Evolutionary conservation across 92 coral and sea anemone genomes (phyloP), one percentile per base, ranked within the genome.

Genomic region (Bergia sp.): DNA sequence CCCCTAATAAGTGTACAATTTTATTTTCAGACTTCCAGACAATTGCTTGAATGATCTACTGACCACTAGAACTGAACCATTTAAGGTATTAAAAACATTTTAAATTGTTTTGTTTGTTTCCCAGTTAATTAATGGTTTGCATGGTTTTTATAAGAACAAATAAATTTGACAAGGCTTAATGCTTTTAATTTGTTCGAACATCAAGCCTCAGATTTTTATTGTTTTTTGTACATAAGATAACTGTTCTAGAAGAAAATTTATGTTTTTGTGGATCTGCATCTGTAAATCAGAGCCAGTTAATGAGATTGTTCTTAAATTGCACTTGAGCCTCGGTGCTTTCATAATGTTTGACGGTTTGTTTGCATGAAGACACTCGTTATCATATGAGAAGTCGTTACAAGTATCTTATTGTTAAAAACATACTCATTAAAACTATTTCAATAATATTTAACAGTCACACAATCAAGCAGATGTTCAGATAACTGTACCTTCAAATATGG

Each of bases 31-130:
- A 38, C 40, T 92, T 69, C 94, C 94, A 76, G 92, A 89, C 79
- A 90, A 89, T 87, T 94, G 96, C 86, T 67, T 97, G 71, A 94
- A 95, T 77, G 91, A 92, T 37, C 86, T 97, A 43, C 91, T 97
- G 58, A 94, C 95, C 45, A 91, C 94, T 89, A 94, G 95, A 61
- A 89, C 96, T 16, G 97, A 95, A 86, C 93, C 94, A 10, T 80
- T 94, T 65, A 92, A 92, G 96, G 95, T 93, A 82, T 23, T 36
- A 53, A 11, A 47, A 47, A 44, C 80, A 79, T 85, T 50, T 50
- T 7, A 37, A 74, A 73, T 2, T 9, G 5, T 73, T 73, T 7
- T 23, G 77, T 37, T 69, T 69, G 75, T 5, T 69, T 29, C 0
- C 53, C 1, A 5, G 53, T 47, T 7, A 47, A 47, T 12, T 12